These are phyloP conservation scores for Cephalopterus ornatus DNA, from an alignment of 2,113 vertebrate species.

Conservation along the genomic window DNA sequence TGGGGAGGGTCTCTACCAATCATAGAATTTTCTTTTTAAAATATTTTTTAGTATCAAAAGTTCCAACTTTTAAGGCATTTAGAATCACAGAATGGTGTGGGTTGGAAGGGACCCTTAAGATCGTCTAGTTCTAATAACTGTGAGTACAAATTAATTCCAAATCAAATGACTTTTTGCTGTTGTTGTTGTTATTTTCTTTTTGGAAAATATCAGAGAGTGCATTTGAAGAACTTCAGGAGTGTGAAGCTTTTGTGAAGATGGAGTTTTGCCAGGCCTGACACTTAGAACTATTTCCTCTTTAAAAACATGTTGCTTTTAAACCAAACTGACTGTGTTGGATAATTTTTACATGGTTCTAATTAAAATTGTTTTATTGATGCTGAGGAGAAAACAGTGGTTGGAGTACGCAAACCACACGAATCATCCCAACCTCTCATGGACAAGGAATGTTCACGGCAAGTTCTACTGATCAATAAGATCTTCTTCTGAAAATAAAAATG, in stretches of 20 bases:
- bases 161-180: neutral
- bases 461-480: neutral
- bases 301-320: neutral
- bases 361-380: neutral
- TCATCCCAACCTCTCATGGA: neutral
- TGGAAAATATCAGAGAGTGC: neutral
- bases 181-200: neutral
- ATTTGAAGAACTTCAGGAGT: neutral
- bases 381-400: neutral
- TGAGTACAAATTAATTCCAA: neutral
- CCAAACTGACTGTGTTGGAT: neutral
- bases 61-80: neutral
- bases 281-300: neutral
- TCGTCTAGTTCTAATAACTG: neutral
- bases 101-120: neutral
- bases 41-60: neutral
- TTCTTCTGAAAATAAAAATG: neutral
- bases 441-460: neutral
- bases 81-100: neutral
- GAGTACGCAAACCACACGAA: neutral
- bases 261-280: neutral
- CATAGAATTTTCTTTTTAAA: neutral
- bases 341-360: neutral
- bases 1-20: neutral
- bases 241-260: neutral